phyloP scores from a whole-genome alignment of 1,140 invertebrate genomes.

The Amyelois transitella region DNA sequence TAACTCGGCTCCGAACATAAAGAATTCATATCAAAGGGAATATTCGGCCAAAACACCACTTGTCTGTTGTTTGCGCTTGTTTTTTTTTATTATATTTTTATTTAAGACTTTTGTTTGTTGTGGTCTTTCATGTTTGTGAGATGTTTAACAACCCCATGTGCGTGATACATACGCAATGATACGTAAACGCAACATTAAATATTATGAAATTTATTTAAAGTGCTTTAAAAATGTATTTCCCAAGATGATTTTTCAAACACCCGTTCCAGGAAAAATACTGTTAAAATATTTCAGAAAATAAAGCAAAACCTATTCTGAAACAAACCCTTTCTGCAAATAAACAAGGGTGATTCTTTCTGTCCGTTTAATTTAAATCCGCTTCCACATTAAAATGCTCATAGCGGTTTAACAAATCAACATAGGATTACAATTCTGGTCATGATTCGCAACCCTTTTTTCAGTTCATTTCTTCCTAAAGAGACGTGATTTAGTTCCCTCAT shows the following conservation, averaged over 20 bases:
- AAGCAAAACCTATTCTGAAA: neutral
- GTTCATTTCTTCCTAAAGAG: neutral
- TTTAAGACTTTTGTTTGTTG: neutral
- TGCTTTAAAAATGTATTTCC: no score
- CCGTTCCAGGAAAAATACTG: no score
- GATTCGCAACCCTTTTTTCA: neutral
- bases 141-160: no score
- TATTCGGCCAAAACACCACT: conserved; percentile 35
- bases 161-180: no score
- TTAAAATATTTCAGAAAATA: no score
- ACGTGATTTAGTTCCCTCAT: neutral
- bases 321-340: neutral
- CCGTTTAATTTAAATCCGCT: neutral
- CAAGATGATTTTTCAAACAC: no score
- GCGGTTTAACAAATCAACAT: neutral
- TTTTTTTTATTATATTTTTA: conserved; percentile 19
- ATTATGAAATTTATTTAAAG: no score
- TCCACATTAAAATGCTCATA: neutral
- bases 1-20: conserved; percentile 38
- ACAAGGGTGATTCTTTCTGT: neutral
- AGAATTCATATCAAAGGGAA: conserved; percentile 53
- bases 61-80: conserved; percentile 24
- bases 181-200: no score
- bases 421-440: neutral
- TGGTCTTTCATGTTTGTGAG: neutral